Percentiles rank a stretch among this genome's conserved stretches.
Conservation (phyloP, 1,140 invertebrate genomes). For the Parapsyche elsis region DNA sequence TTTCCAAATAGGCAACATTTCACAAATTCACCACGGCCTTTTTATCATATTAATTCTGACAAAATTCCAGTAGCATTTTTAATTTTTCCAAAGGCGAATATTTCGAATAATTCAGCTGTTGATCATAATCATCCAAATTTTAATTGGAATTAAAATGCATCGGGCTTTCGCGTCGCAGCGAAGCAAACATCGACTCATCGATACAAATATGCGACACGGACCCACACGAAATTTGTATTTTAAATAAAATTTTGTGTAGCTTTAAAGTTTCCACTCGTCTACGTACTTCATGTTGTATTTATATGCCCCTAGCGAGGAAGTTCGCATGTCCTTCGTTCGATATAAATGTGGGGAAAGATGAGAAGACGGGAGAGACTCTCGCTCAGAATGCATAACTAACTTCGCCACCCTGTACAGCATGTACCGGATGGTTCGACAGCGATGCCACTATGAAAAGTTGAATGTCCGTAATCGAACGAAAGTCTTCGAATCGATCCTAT, state of each 20-base stretch:
- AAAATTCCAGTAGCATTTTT: background rate
- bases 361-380: conserved; percentile 4
- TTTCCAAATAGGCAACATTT: background rate
- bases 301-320: background rate
- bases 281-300: background rate
- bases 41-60: background rate
- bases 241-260: background rate
- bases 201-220: too few species aligned
- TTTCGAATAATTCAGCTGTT: background rate
- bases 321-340: conserved; percentile 9
- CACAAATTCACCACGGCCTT: background rate
- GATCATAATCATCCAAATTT: background rate
- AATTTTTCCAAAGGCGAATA: background rate
- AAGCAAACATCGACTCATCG: too few species aligned
- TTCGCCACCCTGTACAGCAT: conserved; percentile 7
- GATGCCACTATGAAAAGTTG: conserved; percentile 50
- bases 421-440: background rate
- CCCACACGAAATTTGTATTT: too few species aligned
- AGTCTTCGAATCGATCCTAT: conserved; percentile 45
- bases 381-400: conserved; percentile 45
- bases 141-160: too few species aligned
- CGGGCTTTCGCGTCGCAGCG: too few species aligned
- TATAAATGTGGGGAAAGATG: too few species aligned
- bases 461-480: conserved; percentile 48
- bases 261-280: background rate